A percentile compares a stretch with the other conserved stretches of the same genome.
phyloP scores from a whole-genome alignment of 2,888 invertebrate genomes.

The Synanthedon andrenaeformis region DNA sequence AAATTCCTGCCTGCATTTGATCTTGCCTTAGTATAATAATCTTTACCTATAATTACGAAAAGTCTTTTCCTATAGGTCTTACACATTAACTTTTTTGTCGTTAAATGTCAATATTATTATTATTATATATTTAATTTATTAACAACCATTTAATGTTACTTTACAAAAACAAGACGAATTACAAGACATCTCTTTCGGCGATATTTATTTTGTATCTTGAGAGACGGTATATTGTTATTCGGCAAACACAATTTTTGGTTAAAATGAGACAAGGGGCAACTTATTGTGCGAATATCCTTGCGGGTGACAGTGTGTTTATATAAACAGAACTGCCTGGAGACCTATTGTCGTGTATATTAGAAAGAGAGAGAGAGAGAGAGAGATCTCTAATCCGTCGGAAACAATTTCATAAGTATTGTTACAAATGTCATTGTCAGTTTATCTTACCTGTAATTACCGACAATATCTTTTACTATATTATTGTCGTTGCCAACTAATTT shows the following conservation, averaged over 20 bases:
- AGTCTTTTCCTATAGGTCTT: no score
- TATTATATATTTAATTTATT: no score
- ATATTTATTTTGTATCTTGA: neutral
- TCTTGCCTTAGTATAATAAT: no score
- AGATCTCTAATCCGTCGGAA: slow-evolving; percentile 40
- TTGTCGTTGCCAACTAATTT: no score
- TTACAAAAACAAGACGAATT: neutral
- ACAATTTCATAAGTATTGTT: slow-evolving; percentile 45
- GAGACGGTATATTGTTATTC: slow-evolving; percentile 30
- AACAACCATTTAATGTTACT: no score
- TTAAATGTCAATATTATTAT: no score
- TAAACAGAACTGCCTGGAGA: slow-evolving; percentile 33
- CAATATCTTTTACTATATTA: no score
- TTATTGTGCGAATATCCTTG: slow-evolving; percentile 46
- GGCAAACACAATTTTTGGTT: slow-evolving; percentile 50
- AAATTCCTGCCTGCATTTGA: no score
- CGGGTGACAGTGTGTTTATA: slow-evolving; percentile 51
- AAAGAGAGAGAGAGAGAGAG: slow-evolving; percentile 12
- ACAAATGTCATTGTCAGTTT: slow-evolving; percentile 17
- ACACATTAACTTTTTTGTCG: no score
- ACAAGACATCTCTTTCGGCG: neutral
- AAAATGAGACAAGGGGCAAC: slow-evolving; percentile 26
- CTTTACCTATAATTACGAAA: no score
- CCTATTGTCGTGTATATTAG: slow-evolving; percentile 46
- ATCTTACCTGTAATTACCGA: neutral